Evolutionary conservation across 1,140 invertebrate species (phyloP), one percentile per base, ranked within the genome.

Genomic region (Scylla paramamosain): DNA sequence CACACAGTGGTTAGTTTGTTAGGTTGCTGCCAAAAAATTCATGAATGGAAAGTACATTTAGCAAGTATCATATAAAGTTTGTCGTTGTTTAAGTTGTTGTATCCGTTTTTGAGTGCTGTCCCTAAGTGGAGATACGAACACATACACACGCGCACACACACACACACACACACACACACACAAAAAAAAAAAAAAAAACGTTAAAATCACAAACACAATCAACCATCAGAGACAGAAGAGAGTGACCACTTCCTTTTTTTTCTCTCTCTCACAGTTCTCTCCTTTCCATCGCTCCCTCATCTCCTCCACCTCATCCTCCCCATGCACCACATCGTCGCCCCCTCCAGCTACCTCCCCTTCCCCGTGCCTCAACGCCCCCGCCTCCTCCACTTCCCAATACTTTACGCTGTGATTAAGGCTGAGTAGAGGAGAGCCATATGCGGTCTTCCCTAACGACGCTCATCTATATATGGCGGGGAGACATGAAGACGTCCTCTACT

Each of bases 111-210:
- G n/a, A n/a, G n/a, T n/a, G n/a, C n/a, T n/a, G n/a, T n/a, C n/a
- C n/a, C n/a, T n/a, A n/a, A n/a, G n/a, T n/a, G n/a, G n/a, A n/a
- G n/a, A n/a, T n/a, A n/a, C n/a, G n/a, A n/a, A n/a, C 67, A 77
- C 67, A n/a, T 20, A n/a, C 67, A 77, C 67, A 77, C 67, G n/a
- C 67, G n/a, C 67, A n/a, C 48, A 52, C 48, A 52, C 48, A 52
- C 59, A 67, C 59, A 67, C 59, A 67, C 59, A 67, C 59, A 67
- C 59, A 67, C 59, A 67, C 59, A 67, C 59, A 67, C 67, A 77
- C 25, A 77, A 7, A n/a, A n/a, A 7, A 77, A 7, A 77, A 20
- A 2, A 77, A 25, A 25, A n/a, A 77, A 25, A n/a, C 59, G 20
- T 25, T 77, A 77, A n/a, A n/a, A 59, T 59, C 48, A 52, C 6